Evolutionary conservation across 2,888 invertebrate genomes (phyloP), one percentile per base, ranked within the genome.

Genomic region (Chrysina gloriosa): DNA sequence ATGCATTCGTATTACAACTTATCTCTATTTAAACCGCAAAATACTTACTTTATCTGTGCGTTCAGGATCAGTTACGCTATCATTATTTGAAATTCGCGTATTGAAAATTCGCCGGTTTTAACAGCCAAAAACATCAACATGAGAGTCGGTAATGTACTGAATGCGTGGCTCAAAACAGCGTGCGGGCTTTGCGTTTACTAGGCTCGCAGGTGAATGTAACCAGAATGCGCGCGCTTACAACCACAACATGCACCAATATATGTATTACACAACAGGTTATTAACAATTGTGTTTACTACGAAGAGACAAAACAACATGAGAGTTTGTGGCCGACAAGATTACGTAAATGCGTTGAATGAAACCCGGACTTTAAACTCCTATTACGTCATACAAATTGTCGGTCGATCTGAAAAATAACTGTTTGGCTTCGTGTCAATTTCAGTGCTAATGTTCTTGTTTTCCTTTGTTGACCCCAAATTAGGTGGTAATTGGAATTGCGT

Each of bases 281-380:
- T 11, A 27, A 48, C n/a, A n/a, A 16, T 29, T 31, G 19, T 9
- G 16, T 54, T 54, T 54, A 34, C 54, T 31, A 31, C n/a, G 19
- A 54, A 34, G n/a, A 54, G 19, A n/a, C 23, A 34, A 54, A n/a
- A 19, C 9, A 48, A 25, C 23, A 47, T 6, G 2, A 25, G 25
- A 3, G 25, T 11, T 23, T 14, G 48, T 48, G 5, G 11, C 25
- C n/a, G 48, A 11, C 5, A 48, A 23, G 2, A 19, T 31, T 31
- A 31, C 31, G 31, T 34, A 27, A 19, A 27, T 25, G 27, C 16
- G 34, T 54, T 34, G 54, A 54, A 54, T 54, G 54, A 54, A 54
- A 54, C 16, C 11, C 21, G 47, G 34, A 5, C 19, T 54, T 54
- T 54, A 52, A 29, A 52, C 16, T 52, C 19, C n/a, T 6, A 34